phyloP scores from a whole-genome alignment of 1,140 invertebrate genomes.

The Mizuhopecten yessoensis region DNA sequence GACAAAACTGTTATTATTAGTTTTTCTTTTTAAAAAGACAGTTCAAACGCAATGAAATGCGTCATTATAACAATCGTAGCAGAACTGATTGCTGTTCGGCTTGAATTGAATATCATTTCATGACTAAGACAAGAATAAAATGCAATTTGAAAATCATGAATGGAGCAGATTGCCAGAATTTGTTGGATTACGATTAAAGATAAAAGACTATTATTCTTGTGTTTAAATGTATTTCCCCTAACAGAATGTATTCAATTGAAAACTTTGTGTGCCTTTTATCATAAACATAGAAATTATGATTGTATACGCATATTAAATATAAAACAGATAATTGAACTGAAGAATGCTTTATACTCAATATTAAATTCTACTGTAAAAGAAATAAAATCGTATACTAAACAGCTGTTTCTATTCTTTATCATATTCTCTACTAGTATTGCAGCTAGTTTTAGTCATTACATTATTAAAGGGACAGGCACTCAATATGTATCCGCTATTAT shows the following conservation, averaged over 20 bases:
- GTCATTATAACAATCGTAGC: slow-evolving; percentile 27
- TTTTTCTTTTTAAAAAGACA: neutral
- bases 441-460: too few relatives aligned
- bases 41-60: slow-evolving; percentile 25
- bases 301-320: too few relatives aligned
- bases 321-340: too few relatives aligned
- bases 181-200: slow-evolving; percentile 19
- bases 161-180: slow-evolving; percentile 37
- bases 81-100: neutral
- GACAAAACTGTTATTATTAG: slow-evolving; percentile 9
- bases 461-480: too few relatives aligned
- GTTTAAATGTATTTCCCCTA: neutral
- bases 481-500: too few relatives aligned
- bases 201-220: slow-evolving; percentile 12
- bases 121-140: slow-evolving; percentile 39
- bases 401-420: too few relatives aligned
- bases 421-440: too few relatives aligned
- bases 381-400: neutral
- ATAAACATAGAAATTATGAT: too few relatives aligned
- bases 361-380: too few relatives aligned
- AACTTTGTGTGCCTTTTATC: too few relatives aligned
- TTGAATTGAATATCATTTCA: slow-evolving; percentile 10
- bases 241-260: slow-evolving; percentile 1
- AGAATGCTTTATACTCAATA: too few relatives aligned
- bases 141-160: slow-evolving; percentile 13